Evolutionary conservation across 2,797 vertebrate genomes (phyloP), one percentile per base, ranked within the genome.

Genomic region (Oophaga sylvatica): DNA sequence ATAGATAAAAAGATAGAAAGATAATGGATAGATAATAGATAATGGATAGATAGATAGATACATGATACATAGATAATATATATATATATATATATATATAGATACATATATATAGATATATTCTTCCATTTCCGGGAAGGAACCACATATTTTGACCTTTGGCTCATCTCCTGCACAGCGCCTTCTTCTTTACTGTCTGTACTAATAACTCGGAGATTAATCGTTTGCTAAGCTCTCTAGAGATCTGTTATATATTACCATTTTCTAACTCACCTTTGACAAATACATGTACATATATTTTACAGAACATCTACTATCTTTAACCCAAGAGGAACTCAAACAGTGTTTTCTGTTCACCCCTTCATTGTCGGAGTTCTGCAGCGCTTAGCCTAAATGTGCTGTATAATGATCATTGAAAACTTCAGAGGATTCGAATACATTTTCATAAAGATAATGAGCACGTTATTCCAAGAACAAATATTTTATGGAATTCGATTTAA

Each of bases 181-280:
- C 41, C n/a, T n/a, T n/a, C 62, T 41, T 26, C 48, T 62, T 85
- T 29, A 26, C 71, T 85, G 10, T 85, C 76, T 75, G n/a, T 17
- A 75, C 41, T 63, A 76, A 76, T 63, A 67, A 85, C n/a, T 31
- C 35, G 60, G 8, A 85, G 73, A 67, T 48, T 84, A 84, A 76
- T 76, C 63, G 71, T 53, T 53, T 63, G 4, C 20, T 76, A 75
- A 75, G 35, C 57, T 84, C 29, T 29, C 56, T 60, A 41, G 31
- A 84, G 82, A 57, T 59, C 57, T 62, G 56, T 45, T 16, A 20
- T 63, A 63, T 12, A 80, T 84, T 76, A 73, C 57, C 31, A 73
- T 26, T 75, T 73, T 75, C 35, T 35, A 76, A 26, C 59, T 76
- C 73, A 77, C 0, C 10, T 63, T n/a, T 80, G 59, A 63, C 60